Base-by-base conservation (phyloP, 2,888 invertebrate species). In the Leptogaster cylindrica region DNA sequence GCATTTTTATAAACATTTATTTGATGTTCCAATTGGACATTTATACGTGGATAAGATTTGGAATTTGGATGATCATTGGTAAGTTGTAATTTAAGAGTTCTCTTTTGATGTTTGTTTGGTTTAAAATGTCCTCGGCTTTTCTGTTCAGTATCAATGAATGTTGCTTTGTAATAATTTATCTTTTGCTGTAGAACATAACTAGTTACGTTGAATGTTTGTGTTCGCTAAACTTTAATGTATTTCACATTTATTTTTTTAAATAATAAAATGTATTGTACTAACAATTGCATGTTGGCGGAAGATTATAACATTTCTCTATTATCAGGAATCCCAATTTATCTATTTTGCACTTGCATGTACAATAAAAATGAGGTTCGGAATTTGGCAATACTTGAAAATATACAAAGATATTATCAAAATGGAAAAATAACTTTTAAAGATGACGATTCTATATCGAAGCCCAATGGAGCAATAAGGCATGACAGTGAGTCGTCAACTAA, bases 11-110 rank as follows among this genome's bases (percentile, higher is more conserved):
- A 48, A 95, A 95, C 76, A 85, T 93, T 66, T 92, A 93, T 76
- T 83, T 95, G 12, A 94, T 95, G 93, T 82, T 92, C 66, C 87
- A 92, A 79, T 82, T 95, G 72, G 89, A 90, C 71, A 73, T 78
- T 2, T 84, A 86, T 73, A 95, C 95, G 1, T 96, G 95, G 95
- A 84, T 93, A 23, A 82, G 93, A 71, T 91, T 94, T 76, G 85
- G 83, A 1, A 81, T 92, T 8, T 95, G 95, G 95, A 88, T 94
- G 85, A 76, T 81, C 23, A 79, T 93, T 72, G 95, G 95, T 91
- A 80, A 84, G 86, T 64, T 10, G n/a, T n/a, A 14, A 31, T n/a
- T 31, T n/a, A 31, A n/a, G n/a, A n/a, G n/a, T n/a, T n/a, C n/a
- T n/a, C n/a, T n/a, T n/a, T n/a, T n/a, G n/a, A n/a, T n/a, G n/a